Percentiles rank a stretch among this genome's conserved stretches.
Evolutionary conservation across 1,140 invertebrate species (phyloP).

Genomic region (Drosophila simulans): DNA sequence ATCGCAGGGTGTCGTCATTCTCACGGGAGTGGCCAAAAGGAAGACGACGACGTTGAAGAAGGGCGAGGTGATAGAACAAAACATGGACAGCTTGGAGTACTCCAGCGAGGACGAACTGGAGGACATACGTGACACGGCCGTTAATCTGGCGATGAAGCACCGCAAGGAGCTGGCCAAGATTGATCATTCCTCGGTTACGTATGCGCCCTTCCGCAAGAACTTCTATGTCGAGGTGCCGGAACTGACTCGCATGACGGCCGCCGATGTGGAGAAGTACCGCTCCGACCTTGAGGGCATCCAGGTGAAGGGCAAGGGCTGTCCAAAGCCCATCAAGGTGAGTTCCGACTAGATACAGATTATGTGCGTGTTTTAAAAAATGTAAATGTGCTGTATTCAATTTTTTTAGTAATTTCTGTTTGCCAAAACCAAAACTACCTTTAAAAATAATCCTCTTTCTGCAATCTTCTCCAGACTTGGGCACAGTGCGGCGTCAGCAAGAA

Average conservation of each 20-base stretch:
- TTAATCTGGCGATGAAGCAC: slow-evolving; percentile 94
- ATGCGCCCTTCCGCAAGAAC: slow-evolving; percentile 95
- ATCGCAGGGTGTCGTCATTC: slow-evolving; percentile 88
- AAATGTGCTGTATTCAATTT: too few relatives aligned
- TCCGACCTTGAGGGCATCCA: slow-evolving; percentile 93
- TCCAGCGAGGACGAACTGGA: slow-evolving; percentile 98
- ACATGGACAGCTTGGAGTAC: slow-evolving; percentile 98
- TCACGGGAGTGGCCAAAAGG: slow-evolving; percentile 96
- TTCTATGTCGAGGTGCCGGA: slow-evolving; percentile 97
- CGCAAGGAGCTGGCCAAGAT: slow-evolving; percentile 96
- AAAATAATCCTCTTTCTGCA: background rate
- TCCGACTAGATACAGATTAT: background rate
- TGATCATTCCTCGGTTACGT: slow-evolving; percentile 93
- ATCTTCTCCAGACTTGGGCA: slow-evolving; percentile 91
- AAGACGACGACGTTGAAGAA: slow-evolving; percentile 89
- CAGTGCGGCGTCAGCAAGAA: slow-evolving; percentile 99
- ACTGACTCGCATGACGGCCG: slow-evolving; percentile 94
- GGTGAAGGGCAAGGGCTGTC: slow-evolving; percentile 94
- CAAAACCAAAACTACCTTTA: background rate
- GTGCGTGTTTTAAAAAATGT: background rate
- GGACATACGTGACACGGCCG: slow-evolving; percentile 96
- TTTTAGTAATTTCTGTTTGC: too few relatives aligned
- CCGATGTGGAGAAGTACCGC: slow-evolving; percentile 95
- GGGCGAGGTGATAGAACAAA: slow-evolving; percentile 98
- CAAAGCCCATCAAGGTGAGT: slow-evolving; percentile 93